Conservation (phyloP, 2,888 invertebrate species). For the Napeogenes sylphis region DNA sequence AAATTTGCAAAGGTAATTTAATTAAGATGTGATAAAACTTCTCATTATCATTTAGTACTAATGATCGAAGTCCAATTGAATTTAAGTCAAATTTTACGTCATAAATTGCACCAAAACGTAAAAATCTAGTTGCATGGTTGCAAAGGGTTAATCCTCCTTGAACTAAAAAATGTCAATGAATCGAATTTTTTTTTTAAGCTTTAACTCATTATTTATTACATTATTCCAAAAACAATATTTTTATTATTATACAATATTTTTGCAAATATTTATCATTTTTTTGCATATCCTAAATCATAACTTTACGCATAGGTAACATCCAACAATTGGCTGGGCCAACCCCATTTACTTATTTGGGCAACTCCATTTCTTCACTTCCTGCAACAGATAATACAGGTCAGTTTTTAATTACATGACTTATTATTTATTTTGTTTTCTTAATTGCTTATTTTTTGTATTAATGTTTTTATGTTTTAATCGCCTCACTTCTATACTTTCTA, state of each 20-base stretch:
- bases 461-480: not conserved
- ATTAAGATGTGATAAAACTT: too few relatives aligned
- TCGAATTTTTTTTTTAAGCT: too few relatives aligned
- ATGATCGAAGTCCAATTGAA: too few relatives aligned
- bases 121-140: too few relatives aligned
- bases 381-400: constrained; percentile 53
- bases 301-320: constrained; percentile 49
- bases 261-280: not conserved
- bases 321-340: constrained; percentile 69
- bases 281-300: not conserved
- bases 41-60: too few relatives aligned
- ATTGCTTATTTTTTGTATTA: not conserved
- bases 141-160: too few relatives aligned
- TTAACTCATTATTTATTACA: too few relatives aligned
- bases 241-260: not conserved
- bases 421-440: not conserved
- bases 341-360: constrained; percentile 64
- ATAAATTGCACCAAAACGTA: too few relatives aligned
- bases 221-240: not conserved
- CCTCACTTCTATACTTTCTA: too few relatives aligned
- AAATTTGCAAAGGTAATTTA: too few relatives aligned
- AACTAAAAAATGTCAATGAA: too few relatives aligned
- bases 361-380: constrained; percentile 53
- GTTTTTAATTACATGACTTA: constrained; percentile 12
- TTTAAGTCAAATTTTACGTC: too few relatives aligned